Conservation (phyloP, 1,140 invertebrate species). For the Oscheius sp. region DNA sequence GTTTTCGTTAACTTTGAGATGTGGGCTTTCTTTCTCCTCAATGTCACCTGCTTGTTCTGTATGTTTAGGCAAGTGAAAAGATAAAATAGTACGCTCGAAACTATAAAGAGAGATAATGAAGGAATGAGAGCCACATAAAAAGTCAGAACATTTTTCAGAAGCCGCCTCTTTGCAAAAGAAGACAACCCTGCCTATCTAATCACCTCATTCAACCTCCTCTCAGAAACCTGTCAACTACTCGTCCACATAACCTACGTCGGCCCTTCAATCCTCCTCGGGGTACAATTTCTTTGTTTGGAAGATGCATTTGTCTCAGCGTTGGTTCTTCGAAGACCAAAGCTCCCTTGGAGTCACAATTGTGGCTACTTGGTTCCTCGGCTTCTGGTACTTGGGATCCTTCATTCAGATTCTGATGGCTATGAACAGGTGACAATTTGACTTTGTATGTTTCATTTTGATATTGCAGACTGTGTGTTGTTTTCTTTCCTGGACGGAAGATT, state of each 20-base stretch:
- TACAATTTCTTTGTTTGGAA: too few relatives aligned
- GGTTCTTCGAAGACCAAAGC: not conserved
- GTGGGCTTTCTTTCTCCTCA: too few relatives aligned
- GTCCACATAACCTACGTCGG: not conserved
- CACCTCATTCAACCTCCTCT: not conserved
- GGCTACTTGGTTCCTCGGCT: not conserved
- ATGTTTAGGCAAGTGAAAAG: too few relatives aligned
- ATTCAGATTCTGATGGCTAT: constrained; percentile 1
- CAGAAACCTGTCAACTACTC: not conserved
- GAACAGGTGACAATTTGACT: not conserved
- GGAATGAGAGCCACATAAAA: too few relatives aligned
- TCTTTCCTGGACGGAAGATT: not conserved
- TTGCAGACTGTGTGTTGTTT: not conserved
- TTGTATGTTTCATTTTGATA: not conserved
- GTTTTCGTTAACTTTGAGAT: too few relatives aligned
- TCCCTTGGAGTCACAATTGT: not conserved
- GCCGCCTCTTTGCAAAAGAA: not conserved
- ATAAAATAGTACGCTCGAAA: too few relatives aligned
- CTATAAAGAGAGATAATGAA: too few relatives aligned
- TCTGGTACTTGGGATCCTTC: not conserved
- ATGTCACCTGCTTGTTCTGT: too few relatives aligned
- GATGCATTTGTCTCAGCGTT: too few relatives aligned
- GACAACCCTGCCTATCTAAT: constrained; percentile 1
- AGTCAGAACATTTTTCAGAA: too few relatives aligned
- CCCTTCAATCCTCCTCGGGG: not conserved